Base-by-base conservation (phyloP, 2,113 vertebrate species). In the Abramis brama region DNA sequence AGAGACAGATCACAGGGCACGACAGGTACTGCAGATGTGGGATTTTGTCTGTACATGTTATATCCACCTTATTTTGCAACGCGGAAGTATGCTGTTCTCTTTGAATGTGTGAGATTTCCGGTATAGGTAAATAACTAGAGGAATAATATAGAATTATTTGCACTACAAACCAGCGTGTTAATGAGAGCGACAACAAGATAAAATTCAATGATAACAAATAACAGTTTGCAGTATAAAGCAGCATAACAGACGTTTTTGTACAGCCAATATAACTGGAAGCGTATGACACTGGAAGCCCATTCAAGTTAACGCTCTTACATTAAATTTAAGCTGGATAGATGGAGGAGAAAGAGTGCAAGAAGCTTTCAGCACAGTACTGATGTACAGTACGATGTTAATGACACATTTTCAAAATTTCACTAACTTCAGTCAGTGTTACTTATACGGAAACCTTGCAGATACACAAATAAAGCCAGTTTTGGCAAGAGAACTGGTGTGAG, bases 1-100 rank as follows among this genome's bases (percentile, higher is more conserved):
- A 96, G 94, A 96, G 91, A 96, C 97, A 90, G 92, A 95, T 93
- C 97, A 99, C 95, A 97, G 94, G 93, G 98, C 98, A 88, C 95
- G 94, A 95, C 97, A 99, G 98, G 98, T 99, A 98, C 94, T 88
- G 82, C 92, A 90, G 91, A 23, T 68, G 19, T 43, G n/a, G 23
- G 39, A 59, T 78, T 33, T 25, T 74, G 73, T 73, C 9, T 55
- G 23, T 73, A 30, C 75, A 25, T 73, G 39, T 71, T 8, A 60
- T 25, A 39, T 57, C 55, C 19, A 57, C 55, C 55, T 21, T 57
- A 23, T 57, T 57, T 57, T 23, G n/a, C 12, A 17, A 43, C 2
- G 2, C 5, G 5, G 6, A 30, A 2, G 30, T 36, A 5, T 36
- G 66, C 66, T 2, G 19, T 23, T 57, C 23, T 57, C 55, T 23